Evolutionary conservation across 92 coral and sea anemone species (phyloP), one percentile per base, ranked within the genome.

Genomic region (Actinernus sp.): DNA sequence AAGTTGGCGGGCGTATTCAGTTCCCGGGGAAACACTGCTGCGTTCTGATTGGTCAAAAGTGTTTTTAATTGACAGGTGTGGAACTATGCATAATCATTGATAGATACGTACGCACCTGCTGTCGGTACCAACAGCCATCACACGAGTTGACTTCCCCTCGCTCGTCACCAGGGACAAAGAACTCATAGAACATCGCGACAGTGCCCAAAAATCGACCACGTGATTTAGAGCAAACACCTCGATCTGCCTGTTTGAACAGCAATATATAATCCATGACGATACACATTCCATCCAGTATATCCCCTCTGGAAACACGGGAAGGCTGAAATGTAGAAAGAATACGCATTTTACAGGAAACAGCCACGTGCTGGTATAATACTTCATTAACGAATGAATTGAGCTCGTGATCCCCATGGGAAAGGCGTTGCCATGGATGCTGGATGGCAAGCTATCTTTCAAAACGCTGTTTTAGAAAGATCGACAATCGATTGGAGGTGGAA

Each of bases 211-310:
- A 46, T 87, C 83, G 17, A 81, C 62, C 51, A 94, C 71, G 61
- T 94, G 95, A 47, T 94, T 94, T 31, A 94, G 83, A 9, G 92
- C 71, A 51, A 90, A 94, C 8, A 94, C 97, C 50, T 94, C 97
- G 18, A 91, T 61, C 2, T 78, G 85, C 16, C 97, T 81, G 24
- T 79, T 87, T 0, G 97, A 79, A 18, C 92, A 81, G 74, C 98
- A 94, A 79, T 90, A 94, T 17, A 94, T 52, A 26, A 84, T 29
- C 59, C 87, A 88, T 1, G 76, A 33, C 1, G 98, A 90, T 3
- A 94, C 84, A 9, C 68, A 20, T 17, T 91, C 83, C 98, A 94
- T 91, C 98, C 98, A 94, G 46, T 69, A 59, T 47, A 94, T 87
- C n/a, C 98, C 97, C 55, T 91, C 97, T 1, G 97, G 79, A 49